phyloP scores from a whole-genome alignment of 53 echinoderm and acorn worm genomes.

The Henricia sp. region DNA sequence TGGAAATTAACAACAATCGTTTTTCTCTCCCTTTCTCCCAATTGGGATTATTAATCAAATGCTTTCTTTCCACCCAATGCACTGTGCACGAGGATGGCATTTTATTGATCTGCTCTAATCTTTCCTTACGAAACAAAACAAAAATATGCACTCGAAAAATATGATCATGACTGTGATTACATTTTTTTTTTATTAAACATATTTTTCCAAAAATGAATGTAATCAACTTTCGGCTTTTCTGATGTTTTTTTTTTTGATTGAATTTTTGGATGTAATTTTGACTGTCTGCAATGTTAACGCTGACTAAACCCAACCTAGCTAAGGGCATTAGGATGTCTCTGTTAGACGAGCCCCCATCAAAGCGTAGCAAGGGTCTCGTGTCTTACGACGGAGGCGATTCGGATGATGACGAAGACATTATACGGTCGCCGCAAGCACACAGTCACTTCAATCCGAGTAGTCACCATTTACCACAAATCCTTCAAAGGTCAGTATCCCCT shows the following conservation, averaged over 20 bases:
- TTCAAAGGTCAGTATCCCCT: no score
- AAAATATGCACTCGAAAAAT: background rate
- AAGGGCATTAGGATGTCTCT: conserved; percentile 60
- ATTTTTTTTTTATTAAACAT: background rate
- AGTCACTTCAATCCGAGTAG: conserved; percentile 38
- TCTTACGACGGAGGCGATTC: conserved; percentile 80
- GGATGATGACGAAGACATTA: conserved; percentile 83
- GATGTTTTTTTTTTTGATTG: background rate
- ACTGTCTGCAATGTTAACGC: background rate
- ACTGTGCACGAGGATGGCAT: no score
- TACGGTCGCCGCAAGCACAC: conserved; percentile 44
- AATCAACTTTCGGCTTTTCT: background rate
- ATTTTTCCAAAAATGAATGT: background rate
- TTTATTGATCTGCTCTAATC: background rate
- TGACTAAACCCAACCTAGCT: conserved; percentile 15
- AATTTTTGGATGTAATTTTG: background rate
- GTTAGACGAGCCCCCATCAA: conserved; percentile 62
- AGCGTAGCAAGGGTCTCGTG: conserved; percentile 75
- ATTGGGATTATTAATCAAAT: conserved; percentile 45
- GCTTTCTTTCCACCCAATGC: no score
- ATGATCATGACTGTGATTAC: background rate
- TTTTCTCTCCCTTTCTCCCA: conserved; percentile 46
- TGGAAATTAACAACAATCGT: conserved; percentile 37
- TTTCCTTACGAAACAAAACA: background rate
- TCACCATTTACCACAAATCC: no score